A percentile compares a stretch with the other conserved stretches of the same genome.
These are phyloP conservation scores for Apoderus coryli DNA, from an alignment of 2,888 invertebrate genomes.

Conservation along the genomic window DNA sequence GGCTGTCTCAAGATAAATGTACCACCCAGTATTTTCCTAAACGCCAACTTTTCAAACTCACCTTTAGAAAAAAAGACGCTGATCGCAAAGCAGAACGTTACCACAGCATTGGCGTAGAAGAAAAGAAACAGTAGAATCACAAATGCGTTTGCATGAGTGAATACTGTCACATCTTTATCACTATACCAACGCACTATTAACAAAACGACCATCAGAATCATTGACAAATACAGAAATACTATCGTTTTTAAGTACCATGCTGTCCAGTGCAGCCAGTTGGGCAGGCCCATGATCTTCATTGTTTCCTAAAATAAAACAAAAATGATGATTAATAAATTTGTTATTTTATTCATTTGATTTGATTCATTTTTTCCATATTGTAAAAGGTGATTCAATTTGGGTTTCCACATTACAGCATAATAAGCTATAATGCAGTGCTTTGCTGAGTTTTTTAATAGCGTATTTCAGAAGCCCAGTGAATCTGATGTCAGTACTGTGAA, in stretches of 20 bases:
- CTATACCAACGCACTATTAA: slow-evolving; percentile 33
- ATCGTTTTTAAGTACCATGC: slow-evolving; percentile 74
- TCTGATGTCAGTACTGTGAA: too few relatives aligned
- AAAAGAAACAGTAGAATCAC: slow-evolving; percentile 57
- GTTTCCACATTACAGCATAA: too few relatives aligned
- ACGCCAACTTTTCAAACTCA: slow-evolving; percentile 28
- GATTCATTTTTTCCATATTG: too few relatives aligned
- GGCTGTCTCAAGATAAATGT: too few relatives aligned
- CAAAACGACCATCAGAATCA: slow-evolving; percentile 39
- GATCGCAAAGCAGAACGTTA: slow-evolving; percentile 66
- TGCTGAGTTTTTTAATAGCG: too few relatives aligned
- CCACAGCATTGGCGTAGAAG: slow-evolving; percentile 53
- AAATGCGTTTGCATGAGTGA: slow-evolving; percentile 50
- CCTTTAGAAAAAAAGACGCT: slow-evolving; percentile 70
- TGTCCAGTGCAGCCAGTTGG: slow-evolving; percentile 71
- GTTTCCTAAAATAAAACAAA: slow-evolving; percentile 42
- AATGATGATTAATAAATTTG: too few relatives aligned
- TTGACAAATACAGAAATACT: slow-evolving; percentile 46
- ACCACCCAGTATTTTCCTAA: too few relatives aligned
- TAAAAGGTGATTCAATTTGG: too few relatives aligned
- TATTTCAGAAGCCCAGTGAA: too few relatives aligned
- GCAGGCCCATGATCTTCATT: slow-evolving; percentile 84
- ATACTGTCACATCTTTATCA: slow-evolving; percentile 39
- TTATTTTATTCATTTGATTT: too few relatives aligned
- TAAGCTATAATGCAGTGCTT: too few relatives aligned